Evolutionary conservation across 2,797 vertebrate species (phyloP), one percentile per base, ranked within the genome.

Genomic region (Acrossocheilus fasciatus): DNA sequence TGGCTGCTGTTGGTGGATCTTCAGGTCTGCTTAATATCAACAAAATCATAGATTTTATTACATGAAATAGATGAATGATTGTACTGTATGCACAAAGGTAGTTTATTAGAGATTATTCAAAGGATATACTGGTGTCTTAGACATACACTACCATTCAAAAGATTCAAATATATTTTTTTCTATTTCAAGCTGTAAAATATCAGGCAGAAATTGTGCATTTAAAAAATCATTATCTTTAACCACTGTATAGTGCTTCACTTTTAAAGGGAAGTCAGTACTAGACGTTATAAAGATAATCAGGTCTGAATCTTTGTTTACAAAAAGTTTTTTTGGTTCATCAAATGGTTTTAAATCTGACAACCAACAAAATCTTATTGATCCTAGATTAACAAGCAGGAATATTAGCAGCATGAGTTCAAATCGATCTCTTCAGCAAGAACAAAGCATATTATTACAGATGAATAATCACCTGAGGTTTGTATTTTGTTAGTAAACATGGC

Each of bases 391-490:
- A 43, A 62, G 14, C 23, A 79, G 15, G 76, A 10, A 62, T n/a
- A 57, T 23, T 57, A 57, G 20, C 69, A 43, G 69, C 75, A 57
- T 41, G 52, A 57, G 20, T 23, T 59, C 20, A 41, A n/a, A 41
- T 64, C 4, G 1, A 79, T 79, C 39, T 79, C 39, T 43, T 62
- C n/a, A 79, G 20, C 41, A n/a, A 62, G 39, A 79, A 68, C 62
- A 23, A 15, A 81, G 43, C 45, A 81, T 12, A n/a, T 69, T 70
- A 72, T 50, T 30, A 54, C 52, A 84, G 62, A 68, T 30, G 15
- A 77, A 69, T 79, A 23, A 72, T 72, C 62, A 90, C 89, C 87
- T 74, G 69, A 83, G 72, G 64, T 72, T 76, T 54, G 70, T 12
- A n/a, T n/a, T 64, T 52, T 88, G 73, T 77, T 78, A 0, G 18